Conservation (phyloP, 2,113 vertebrate genomes). For the Paradoxurus hermaphroditus region DNA sequence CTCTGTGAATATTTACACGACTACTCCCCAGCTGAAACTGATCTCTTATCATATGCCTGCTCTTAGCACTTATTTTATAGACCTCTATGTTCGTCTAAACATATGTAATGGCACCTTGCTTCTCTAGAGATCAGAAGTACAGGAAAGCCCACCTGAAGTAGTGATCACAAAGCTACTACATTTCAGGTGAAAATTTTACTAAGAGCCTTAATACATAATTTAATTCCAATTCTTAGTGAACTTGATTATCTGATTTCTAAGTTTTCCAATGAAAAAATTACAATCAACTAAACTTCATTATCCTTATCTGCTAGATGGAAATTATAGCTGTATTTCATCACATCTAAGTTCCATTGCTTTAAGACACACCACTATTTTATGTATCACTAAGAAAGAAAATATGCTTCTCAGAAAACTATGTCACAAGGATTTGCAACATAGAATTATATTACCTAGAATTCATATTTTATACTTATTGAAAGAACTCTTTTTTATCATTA, state of each 20-base stretch:
- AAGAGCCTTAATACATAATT: not conserved
- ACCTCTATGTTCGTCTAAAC: not conserved
- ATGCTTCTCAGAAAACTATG: not conserved
- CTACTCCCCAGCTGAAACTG: not conserved
- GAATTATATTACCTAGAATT: not conserved
- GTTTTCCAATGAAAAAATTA: not conserved
- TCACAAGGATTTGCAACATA: not conserved
- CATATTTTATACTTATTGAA: not conserved
- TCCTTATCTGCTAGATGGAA: not conserved
- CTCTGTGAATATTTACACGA: not conserved
- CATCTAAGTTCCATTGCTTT: not conserved
- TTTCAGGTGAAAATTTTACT: not conserved
- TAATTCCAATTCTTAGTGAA: not conserved
- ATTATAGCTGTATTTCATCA: not conserved
- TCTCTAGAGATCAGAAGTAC: not conserved
- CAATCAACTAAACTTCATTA: not conserved
- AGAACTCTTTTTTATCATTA: not conserved
- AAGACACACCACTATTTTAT: not conserved
- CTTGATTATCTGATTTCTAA: not conserved
- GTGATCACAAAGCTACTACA: not conserved
- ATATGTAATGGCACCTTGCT: not conserved
- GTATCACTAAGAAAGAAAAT: not conserved
- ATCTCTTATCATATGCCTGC: not conserved
- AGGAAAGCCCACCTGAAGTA: not conserved
- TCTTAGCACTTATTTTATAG: not conserved